Conservation (phyloP, 2,888 invertebrate species). For the Pyrocoelia pectoralis region DNA sequence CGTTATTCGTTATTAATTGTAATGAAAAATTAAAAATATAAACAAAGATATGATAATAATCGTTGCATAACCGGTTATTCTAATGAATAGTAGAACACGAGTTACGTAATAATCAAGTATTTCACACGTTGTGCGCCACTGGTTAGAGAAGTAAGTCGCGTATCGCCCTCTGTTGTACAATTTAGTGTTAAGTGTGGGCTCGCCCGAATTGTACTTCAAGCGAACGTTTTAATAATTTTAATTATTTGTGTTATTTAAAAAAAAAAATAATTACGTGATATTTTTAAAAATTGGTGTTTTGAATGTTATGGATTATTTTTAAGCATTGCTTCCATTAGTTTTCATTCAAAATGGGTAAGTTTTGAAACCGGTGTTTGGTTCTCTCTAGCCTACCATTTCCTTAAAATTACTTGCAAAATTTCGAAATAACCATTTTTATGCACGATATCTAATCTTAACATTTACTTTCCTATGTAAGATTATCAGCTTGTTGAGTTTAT, state of each 20-base stretch:
- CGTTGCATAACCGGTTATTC: no score
- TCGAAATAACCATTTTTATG: constrained; percentile 21
- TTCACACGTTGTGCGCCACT: constrained; percentile 7
- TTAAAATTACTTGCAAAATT: constrained; percentile 32
- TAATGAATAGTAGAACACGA: no score
- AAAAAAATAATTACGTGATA: constrained; percentile 42
- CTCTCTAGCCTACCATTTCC: constrained; percentile 18
- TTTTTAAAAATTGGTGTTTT: constrained; percentile 42
- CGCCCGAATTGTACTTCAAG: constrained; percentile 54
- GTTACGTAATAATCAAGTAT: not conserved
- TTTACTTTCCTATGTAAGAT: constrained; percentile 22
- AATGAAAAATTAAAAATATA: no score
- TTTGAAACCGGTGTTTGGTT: constrained; percentile 45
- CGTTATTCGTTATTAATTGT: no score
- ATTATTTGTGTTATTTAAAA: constrained; percentile 38
- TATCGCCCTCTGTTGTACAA: constrained; percentile 33
- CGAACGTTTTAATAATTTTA: constrained; percentile 49
- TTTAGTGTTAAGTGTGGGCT: constrained; percentile 48
- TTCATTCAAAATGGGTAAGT: constrained; percentile 52
- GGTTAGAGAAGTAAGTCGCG: not conserved
- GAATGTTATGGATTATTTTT: constrained; percentile 35
- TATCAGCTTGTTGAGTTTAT: constrained; percentile 7
- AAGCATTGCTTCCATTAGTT: constrained; percentile 24
- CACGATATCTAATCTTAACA: constrained; percentile 28
- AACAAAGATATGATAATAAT: no score